A percentile compares a stretch with the other conserved stretches of the same genome.
Evolutionary conservation across 1,140 invertebrate species (phyloP).

Genomic region (Ptiloglossa arizonensis): DNA sequence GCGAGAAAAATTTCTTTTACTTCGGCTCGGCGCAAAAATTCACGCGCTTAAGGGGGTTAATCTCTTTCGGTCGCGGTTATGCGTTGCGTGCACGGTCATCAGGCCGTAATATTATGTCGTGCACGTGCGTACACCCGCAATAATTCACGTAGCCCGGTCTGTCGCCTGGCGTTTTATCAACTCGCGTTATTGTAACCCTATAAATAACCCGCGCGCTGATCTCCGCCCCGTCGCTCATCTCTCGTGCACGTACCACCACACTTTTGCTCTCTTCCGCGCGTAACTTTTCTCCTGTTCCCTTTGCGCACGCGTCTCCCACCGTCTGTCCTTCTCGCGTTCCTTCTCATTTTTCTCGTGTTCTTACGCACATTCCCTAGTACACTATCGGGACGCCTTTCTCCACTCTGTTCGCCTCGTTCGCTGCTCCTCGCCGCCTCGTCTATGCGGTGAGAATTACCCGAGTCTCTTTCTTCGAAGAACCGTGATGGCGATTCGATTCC

Average conservation of each 20-base stretch:
- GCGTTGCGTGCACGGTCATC: constrained; percentile 8
- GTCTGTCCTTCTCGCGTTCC: background rate
- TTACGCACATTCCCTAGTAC: background rate
- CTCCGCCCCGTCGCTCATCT: background rate
- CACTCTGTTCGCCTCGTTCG: constrained; percentile 8
- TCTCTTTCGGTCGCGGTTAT: background rate
- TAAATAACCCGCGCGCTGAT: constrained; percentile 69
- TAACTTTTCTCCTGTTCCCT: background rate
- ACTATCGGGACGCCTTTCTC: background rate
- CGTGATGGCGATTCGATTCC: background rate
- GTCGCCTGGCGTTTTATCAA: constrained; percentile 71
- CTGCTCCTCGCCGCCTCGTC: background rate
- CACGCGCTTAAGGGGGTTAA: no score
- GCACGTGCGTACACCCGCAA: constrained; percentile 54
- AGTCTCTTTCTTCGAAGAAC: background rate
- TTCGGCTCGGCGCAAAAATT: no score
- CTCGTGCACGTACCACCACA: background rate
- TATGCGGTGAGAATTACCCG: background rate
- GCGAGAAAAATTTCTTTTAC: no score
- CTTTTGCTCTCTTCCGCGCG: background rate
- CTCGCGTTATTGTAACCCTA: constrained; percentile 74
- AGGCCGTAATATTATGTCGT: constrained; percentile 40
- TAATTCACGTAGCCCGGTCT: constrained; percentile 65
- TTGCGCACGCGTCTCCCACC: background rate
- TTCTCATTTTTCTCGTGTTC: background rate